Percentiles rank a stretch among this genome's conserved stretches.
Evolutionary conservation across 2,797 vertebrate species (phyloP).

Genomic region (Pangasius mekongensis): DNA sequence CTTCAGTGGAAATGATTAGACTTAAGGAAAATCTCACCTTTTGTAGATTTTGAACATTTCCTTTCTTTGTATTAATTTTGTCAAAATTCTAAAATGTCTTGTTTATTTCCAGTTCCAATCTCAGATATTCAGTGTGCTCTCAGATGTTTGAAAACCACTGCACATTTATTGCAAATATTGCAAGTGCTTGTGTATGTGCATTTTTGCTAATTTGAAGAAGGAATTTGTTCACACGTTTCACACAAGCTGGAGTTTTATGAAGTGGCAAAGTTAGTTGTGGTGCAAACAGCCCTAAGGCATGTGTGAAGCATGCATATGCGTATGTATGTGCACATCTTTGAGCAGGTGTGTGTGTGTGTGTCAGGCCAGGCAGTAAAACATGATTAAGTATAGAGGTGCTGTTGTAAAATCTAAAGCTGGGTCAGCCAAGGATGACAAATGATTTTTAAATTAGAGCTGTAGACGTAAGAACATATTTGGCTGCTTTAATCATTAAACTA

Average conservation of each 20-base stretch:
- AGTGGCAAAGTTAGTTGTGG: neutral
- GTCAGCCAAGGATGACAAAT: conserved; percentile 70
- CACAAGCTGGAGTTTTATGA: neutral
- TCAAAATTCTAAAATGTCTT: neutral
- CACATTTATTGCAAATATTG: neutral
- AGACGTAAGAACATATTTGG: conserved; percentile 65
- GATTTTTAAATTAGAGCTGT: conserved; percentile 60
- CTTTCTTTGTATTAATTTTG: neutral
- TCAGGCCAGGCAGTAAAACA: conserved; percentile 68
- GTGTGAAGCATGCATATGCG: neutral
- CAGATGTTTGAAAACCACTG: neutral
- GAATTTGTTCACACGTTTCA: neutral
- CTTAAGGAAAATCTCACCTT: neutral
- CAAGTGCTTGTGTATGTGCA: neutral
- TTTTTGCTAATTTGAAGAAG: neutral
- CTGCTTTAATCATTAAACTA: conserved; percentile 68
- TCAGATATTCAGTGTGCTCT: neutral
- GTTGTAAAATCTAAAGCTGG: conserved; percentile 66
- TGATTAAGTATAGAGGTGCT: conserved; percentile 71
- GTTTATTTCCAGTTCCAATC: neutral
- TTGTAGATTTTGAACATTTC: neutral
- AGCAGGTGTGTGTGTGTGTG: neutral
- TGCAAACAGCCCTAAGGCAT: neutral
- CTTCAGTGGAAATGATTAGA: neutral
- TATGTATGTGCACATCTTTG: neutral